Percentiles rank a stretch among this genome's conserved stretches.
These are phyloP conservation scores for Rhincodon typus DNA, from an alignment of 2,797 vertebrate species.

Conservation along the genomic window DNA sequence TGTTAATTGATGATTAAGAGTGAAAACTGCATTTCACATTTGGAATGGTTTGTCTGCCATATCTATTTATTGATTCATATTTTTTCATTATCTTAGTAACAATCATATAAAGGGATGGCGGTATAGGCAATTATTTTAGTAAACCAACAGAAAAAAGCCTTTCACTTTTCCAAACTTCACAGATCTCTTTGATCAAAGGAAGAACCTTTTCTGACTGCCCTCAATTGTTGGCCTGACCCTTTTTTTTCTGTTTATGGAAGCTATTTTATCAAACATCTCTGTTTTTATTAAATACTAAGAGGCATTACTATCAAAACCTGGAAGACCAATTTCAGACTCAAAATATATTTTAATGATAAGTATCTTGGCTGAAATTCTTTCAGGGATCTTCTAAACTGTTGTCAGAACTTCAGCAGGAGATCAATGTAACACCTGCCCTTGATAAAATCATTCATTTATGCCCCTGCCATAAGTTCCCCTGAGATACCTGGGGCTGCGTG, in stretches of 20 bases:
- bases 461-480: background rate
- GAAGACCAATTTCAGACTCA: background rate
- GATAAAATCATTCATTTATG: background rate
- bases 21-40: background rate
- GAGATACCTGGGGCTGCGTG: background rate
- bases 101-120: background rate
- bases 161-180: background rate
- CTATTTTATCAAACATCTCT: background rate
- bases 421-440: background rate
- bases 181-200: background rate
- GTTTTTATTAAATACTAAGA: background rate
- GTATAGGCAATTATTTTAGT: background rate
- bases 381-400: background rate
- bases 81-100: background rate
- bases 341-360: background rate
- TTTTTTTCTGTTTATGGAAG: background rate
- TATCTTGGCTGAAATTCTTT: background rate
- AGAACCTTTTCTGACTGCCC: background rate
- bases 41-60: background rate
- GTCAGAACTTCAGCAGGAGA: background rate
- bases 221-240: background rate
- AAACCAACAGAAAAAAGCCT: background rate
- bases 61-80: background rate
- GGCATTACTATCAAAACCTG: background rate
- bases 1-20: background rate